Evolutionary conservation across 30 jellyfish, hydroid and myxozoan species (phyloP).

Genomic region (Turritopsis dohrnii): DNA sequence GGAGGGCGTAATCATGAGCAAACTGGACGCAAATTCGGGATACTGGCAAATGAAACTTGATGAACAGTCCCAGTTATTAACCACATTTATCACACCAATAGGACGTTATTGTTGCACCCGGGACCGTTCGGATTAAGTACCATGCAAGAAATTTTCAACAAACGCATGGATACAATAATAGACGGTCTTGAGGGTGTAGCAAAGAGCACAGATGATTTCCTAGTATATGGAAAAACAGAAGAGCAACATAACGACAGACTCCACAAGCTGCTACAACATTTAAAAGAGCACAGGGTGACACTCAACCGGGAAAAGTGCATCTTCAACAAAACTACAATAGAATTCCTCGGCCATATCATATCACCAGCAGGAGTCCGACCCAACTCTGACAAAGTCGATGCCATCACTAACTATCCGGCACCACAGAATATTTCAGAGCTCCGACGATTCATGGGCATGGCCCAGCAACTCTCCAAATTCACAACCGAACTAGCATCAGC

Average conservation of each 20-base stretch:
- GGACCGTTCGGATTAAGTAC: slow-evolving; percentile 21
- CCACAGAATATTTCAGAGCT: slow-evolving; percentile 36
- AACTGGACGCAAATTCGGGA: slow-evolving; percentile 64
- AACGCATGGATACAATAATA: slow-evolving; percentile 7
- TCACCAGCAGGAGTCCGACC: slow-evolving; percentile 13
- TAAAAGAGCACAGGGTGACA: slow-evolving; percentile 2
- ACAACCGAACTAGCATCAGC: not conserved
- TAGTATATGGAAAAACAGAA: slow-evolving; percentile 4
- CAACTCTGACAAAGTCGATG: not conserved
- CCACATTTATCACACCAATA: slow-evolving; percentile 55
- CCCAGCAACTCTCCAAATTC: slow-evolving; percentile 21
- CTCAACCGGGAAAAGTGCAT: slow-evolving; percentile 31
- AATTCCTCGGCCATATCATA: slow-evolving; percentile 28
- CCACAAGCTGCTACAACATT: not conserved
- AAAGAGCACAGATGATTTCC: slow-evolving; percentile 25
- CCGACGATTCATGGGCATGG: slow-evolving; percentile 41
- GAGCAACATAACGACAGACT: slow-evolving; percentile 28
- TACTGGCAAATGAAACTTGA: slow-evolving; percentile 44
- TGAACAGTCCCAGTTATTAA: slow-evolving; percentile 24
- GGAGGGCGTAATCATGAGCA: slow-evolving; percentile 9
- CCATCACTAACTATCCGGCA: slow-evolving; percentile 11
- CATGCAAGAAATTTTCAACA: slow-evolving; percentile 28
- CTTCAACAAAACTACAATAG: slow-evolving; percentile 18
- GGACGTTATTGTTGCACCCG: slow-evolving; percentile 37
- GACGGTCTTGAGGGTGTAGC: slow-evolving; percentile 27